phyloP scores from a whole-genome alignment of 2,888 invertebrate genomes.

The Hipparchia sbordonii region DNA sequence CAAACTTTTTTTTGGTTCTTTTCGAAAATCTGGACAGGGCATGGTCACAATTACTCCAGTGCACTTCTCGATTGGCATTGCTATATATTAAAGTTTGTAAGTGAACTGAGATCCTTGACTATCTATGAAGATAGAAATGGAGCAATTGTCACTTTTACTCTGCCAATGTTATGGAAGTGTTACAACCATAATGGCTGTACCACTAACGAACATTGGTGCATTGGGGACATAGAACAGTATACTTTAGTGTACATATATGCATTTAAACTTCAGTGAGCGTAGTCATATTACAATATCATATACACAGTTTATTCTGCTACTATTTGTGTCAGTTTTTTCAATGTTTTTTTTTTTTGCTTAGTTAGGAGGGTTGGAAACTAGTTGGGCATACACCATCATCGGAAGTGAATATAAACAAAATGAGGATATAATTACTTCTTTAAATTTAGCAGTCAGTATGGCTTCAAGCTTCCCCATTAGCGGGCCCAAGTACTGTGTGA shows the following conservation, averaged over 20 bases:
- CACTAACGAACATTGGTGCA: slow-evolving; percentile 80
- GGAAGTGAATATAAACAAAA: not conserved
- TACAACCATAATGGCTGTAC: slow-evolving; percentile 55
- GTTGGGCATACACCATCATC: not conserved
- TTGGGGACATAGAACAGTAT: slow-evolving; percentile 5
- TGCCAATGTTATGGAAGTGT: slow-evolving; percentile 81
- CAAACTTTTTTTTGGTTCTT: too few species aligned
- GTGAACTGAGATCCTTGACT: slow-evolving; percentile 76
- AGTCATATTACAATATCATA: too few species aligned
- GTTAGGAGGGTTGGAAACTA: too few species aligned
- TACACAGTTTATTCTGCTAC: too few species aligned
- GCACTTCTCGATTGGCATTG: not conserved
- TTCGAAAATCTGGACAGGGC: too few species aligned
- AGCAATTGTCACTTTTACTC: slow-evolving; percentile 73
- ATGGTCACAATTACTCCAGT: too few species aligned
- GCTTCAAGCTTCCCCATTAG: slow-evolving; percentile 95
- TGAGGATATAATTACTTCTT: slow-evolving; percentile 84
- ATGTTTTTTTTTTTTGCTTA: too few species aligned
- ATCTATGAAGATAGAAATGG: slow-evolving; percentile 65
- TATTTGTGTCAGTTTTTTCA: too few species aligned
- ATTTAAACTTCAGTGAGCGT: too few species aligned
- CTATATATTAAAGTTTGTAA: slow-evolving; percentile 51
- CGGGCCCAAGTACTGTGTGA: slow-evolving; percentile 94
- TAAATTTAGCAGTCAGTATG: slow-evolving; percentile 95
- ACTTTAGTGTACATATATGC: not conserved